Base-by-base conservation (phyloP, 2,113 vertebrate species). In the Pygoscelis adeliae region DNA sequence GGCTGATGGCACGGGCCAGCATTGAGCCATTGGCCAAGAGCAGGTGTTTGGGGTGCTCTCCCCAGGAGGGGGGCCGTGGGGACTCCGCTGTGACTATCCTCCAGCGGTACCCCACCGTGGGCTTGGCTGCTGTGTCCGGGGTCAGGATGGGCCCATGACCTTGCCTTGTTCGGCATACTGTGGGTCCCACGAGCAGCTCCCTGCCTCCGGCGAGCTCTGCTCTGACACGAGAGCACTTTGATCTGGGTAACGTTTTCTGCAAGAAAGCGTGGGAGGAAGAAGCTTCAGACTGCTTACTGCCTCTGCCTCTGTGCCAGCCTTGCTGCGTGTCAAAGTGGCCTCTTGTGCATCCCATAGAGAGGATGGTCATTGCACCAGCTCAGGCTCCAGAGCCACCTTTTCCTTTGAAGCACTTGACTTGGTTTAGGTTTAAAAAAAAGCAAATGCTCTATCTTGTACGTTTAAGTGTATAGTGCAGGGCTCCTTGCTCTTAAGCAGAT, bases 121-220 rank as follows among this genome's bases (percentile, higher is more conserved):
- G 42, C 69, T 87, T 1, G 1, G 52, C 56, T 1, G 1, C 42
- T 1, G 2, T 87, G 81, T 27, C 62, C 4, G 1, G 29, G 23
- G n/a, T 40, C 50, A 29, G 83, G 56, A 32, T 20, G 36, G 55
- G 9, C 13, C 9, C 19, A 1, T 70, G 46, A 7, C 15, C 22
- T 59, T 36, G 4, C 66, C 2, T 3, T 11, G 18, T 36, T 69
- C 0, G 0, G 26, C 0, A 0, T 34, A 1, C 6, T 23, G 40
- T 0, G 0, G 36, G 42, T 78, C 53, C 38, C 29, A 8, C 0
- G 0, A 25, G 52, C 13, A 4, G 63, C 62, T 0, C 49, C 25
- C n/a, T 0, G 0, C 11, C 40, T 61, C 63, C 3, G 1, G 50
- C 0, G 0, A 73, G 67, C 53, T 91, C 53, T 34, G 6, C 34